A percentile compares a stretch with the other conserved stretches of the same genome.
phyloP scores from a whole-genome alignment of 2,888 invertebrate species.

The Cryptocheilus praepositus region DNA sequence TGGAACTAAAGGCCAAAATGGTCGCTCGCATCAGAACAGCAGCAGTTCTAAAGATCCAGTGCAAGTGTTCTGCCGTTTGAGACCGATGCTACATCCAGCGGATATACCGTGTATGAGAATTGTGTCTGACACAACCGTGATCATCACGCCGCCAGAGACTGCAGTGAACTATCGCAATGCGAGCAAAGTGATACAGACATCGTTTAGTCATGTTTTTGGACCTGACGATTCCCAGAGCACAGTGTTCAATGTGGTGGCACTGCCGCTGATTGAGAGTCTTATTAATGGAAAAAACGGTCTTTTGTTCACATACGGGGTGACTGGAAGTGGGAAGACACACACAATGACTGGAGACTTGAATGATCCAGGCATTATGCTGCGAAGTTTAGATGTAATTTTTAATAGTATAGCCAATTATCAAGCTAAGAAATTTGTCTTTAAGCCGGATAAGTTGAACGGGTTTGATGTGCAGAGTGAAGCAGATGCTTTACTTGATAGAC shows the following conservation, averaged over 20 bases:
- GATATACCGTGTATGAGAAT: slow-evolving; percentile 83
- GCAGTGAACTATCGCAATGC: slow-evolving; percentile 78
- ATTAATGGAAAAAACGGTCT: slow-evolving; percentile 94
- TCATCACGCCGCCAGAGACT: slow-evolving; percentile 81
- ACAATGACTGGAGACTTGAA: slow-evolving; percentile 89
- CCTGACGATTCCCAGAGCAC: slow-evolving; percentile 87
- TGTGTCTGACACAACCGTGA: slow-evolving; percentile 81
- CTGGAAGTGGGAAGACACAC: slow-evolving; percentile 97
- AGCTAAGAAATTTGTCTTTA: slow-evolving; percentile 92
- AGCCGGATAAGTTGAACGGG: slow-evolving; percentile 94
- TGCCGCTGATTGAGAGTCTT: slow-evolving; percentile 91
- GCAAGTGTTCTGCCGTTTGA: slow-evolving; percentile 91
- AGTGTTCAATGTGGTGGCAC: slow-evolving; percentile 87
- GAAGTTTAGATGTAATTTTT: slow-evolving; percentile 93
- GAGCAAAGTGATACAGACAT: slow-evolving; percentile 83
- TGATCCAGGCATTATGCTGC: slow-evolving; percentile 90
- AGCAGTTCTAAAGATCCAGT: slow-evolving; percentile 81
- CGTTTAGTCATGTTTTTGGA: slow-evolving; percentile 91
- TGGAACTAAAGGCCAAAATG: no score
- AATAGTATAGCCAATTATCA: slow-evolving; percentile 90
- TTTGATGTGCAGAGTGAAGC: slow-evolving; percentile 92
- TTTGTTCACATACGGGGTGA: slow-evolving; percentile 97
- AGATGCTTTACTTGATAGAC: slow-evolving; percentile 88
- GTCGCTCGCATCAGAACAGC: no score
- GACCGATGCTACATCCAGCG: slow-evolving; percentile 84